phyloP scores from a whole-genome alignment of 2,113 vertebrate genomes.

The Scophthalmus maximus region DNA sequence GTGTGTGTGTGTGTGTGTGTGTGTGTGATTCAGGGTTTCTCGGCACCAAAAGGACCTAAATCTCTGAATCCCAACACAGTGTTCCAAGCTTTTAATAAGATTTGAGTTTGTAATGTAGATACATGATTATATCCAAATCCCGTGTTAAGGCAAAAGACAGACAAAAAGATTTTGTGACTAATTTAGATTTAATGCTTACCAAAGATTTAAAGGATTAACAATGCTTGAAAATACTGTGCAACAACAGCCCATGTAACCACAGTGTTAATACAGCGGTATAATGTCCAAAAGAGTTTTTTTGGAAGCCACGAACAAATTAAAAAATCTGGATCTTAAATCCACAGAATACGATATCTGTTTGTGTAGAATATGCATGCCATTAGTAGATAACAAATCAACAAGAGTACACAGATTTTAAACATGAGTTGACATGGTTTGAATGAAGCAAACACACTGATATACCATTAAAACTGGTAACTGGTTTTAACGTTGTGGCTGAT shows the following conservation, averaged over 20 bases:
- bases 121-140: constrained; percentile 61
- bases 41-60: constrained; percentile 30
- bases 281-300: not conserved
- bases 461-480: no score
- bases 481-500: no score
- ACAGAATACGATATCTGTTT: no score
- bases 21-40: constrained; percentile 18
- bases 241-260: not conserved
- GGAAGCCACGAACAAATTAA: not conserved
- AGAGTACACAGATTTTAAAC: no score
- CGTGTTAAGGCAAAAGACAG: constrained; percentile 31
- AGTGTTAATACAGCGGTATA: not conserved
- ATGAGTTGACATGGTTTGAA: no score
- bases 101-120: constrained; percentile 70
- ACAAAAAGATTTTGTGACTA: constrained; percentile 37
- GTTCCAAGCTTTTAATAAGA: constrained; percentile 71
- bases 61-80: constrained; percentile 43
- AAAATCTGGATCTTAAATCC: not conserved
- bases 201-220: constrained; percentile 40
- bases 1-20: not conserved
- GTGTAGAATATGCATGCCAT: no score
- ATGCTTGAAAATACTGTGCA: constrained; percentile 13
- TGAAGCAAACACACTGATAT: no score
- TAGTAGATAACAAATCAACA: no score
- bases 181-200: constrained; percentile 57